Conservation (phyloP, 2,797 vertebrate genomes). For the Parambassis ranga region DNA sequence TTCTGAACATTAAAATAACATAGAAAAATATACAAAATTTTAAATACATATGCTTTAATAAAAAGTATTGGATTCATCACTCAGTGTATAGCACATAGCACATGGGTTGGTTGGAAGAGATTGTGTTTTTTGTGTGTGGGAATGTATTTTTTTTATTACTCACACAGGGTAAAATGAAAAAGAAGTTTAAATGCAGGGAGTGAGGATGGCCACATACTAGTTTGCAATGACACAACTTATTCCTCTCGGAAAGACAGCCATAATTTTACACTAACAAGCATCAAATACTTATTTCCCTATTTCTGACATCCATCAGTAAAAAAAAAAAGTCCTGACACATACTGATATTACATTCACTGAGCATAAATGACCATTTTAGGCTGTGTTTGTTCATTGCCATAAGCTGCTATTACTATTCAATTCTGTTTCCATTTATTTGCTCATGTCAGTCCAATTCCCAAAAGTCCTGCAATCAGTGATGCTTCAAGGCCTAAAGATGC, state of each 20-base stretch:
- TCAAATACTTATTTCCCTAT: neutral
- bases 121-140: no score
- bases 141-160: no score
- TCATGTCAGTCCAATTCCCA: slow-evolving; percentile 31
- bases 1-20: no score
- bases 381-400: slow-evolving; percentile 14
- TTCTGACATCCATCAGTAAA: neutral
- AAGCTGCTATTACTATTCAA: slow-evolving; percentile 11
- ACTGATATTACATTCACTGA: neutral
- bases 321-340: neutral
- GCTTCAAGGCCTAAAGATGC: slow-evolving; percentile 41
- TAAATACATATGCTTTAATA: no score
- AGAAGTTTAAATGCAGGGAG: no score
- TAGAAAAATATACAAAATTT: no score
- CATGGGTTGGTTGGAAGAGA: no score
- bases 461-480: slow-evolving; percentile 41
- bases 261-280: neutral
- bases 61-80: no score
- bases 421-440: slow-evolving; percentile 11
- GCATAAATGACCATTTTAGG: neutral
- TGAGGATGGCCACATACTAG: neutral
- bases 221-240: neutral
- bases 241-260: neutral
- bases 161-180: no score
- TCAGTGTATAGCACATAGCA: no score